phyloP scores from a whole-genome alignment of 2,888 invertebrate genomes.

The Lobophora halterata region DNA sequence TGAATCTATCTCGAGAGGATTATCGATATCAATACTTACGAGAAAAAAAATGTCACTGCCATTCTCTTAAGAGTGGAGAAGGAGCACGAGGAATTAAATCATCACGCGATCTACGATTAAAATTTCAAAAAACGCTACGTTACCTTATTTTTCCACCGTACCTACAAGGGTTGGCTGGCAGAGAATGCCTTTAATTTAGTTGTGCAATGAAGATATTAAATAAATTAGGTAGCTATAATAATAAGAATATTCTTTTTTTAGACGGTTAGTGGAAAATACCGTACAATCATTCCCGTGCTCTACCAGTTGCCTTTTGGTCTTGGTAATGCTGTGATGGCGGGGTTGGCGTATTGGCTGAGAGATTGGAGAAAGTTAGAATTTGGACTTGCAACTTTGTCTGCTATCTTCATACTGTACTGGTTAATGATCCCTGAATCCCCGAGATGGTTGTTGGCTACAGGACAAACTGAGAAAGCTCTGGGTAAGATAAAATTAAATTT shows the following conservation, averaged over 20 bases:
- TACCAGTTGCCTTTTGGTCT: conserved; percentile 83
- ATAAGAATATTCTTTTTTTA: conserved; percentile 34
- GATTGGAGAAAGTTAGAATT: conserved; percentile 83
- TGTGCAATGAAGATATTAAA: not conserved
- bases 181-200: no score
- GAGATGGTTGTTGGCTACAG: conserved; percentile 81
- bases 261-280: conserved; percentile 82
- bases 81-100: no score
- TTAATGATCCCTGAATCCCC: conserved; percentile 82
- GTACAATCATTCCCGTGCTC: conserved; percentile 81
- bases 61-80: no score
- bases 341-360: conserved; percentile 77
- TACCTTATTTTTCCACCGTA: no score
- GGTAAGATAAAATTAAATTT: conserved; percentile 43
- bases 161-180: no score
- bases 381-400: conserved; percentile 72
- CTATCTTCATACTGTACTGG: conserved; percentile 69
- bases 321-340: conserved; percentile 80
- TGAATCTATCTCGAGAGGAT: no score
- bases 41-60: no score
- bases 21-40: no score
- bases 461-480: conserved; percentile 71
- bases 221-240: not conserved
- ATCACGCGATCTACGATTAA: no score
- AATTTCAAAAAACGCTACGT: no score